Conservation (phyloP, 2,113 vertebrate genomes). For the Eulemur macaco region DNA sequence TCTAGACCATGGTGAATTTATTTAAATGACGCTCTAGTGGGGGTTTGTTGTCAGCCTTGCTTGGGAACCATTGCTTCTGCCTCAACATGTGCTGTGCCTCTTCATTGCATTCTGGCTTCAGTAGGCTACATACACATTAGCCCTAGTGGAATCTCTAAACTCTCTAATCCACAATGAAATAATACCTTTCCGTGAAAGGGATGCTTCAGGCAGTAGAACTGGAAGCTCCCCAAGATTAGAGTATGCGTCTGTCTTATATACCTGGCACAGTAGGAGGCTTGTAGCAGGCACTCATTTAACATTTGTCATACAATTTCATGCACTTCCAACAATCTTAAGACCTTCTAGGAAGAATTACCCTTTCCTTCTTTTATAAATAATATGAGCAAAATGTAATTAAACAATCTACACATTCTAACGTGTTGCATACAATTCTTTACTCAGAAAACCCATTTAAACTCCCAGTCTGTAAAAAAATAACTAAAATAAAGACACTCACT, state of each 20-base stretch:
- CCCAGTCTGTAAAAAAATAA: background rate
- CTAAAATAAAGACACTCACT: conserved; percentile 59
- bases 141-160: background rate
- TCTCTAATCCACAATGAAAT: background rate
- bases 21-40: background rate
- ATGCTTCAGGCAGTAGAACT: background rate
- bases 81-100: background rate
- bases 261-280: background rate
- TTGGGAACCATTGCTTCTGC: background rate
- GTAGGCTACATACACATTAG: background rate
- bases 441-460: conserved; percentile 72
- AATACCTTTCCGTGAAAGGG: background rate
- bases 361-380: conserved; percentile 25
- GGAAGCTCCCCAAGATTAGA: background rate
- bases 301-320: background rate
- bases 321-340: background rate
- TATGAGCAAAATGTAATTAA: conserved; percentile 16
- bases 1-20: background rate
- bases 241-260: background rate
- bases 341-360: conserved; percentile 56
- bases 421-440: background rate
- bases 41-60: background rate
- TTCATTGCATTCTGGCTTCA: background rate
- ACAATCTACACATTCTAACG: conserved; percentile 43
- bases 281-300: background rate